Percentiles rank a stretch among this genome's conserved stretches.
Evolutionary conservation across 2,888 invertebrate species (phyloP).

Genomic region (Tanypteryx hageni): DNA sequence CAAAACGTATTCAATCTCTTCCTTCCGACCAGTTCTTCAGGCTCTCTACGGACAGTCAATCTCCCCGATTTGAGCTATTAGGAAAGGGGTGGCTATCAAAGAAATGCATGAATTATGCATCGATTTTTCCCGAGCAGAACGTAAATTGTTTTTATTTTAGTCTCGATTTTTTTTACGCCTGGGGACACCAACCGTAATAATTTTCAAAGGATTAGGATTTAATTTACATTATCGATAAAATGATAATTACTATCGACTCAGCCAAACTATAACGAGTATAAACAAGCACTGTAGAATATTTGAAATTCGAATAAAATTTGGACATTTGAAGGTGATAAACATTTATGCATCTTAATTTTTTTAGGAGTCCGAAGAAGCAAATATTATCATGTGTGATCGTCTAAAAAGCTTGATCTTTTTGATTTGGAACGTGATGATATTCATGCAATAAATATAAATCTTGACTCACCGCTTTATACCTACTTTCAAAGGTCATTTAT

Average conservation of each 20-base stretch:
- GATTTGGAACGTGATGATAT: too few relatives aligned
- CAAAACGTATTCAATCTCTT: neutral
- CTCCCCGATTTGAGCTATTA: neutral
- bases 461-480: too few relatives aligned
- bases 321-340: too few relatives aligned
- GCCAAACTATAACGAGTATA: too few relatives aligned
- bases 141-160: neutral
- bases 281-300: too few relatives aligned
- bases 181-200: neutral
- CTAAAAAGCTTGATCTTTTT: too few relatives aligned
- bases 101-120: conserved; percentile 26
- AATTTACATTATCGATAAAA: neutral
- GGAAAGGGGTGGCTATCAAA: neutral
- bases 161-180: neutral
- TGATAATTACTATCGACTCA: neutral
- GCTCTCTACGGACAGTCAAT: neutral
- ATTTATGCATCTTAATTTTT: too few relatives aligned
- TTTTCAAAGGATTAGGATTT: neutral
- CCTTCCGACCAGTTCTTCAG: neutral
- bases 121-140: neutral
- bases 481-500: too few relatives aligned
- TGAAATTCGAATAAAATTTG: too few relatives aligned
- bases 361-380: too few relatives aligned
- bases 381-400: too few relatives aligned
- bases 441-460: too few relatives aligned